A percentile compares a stretch with the other conserved stretches of the same genome.
These are phyloP conservation scores for Embiotoca jacksoni DNA, from an alignment of 2,113 vertebrate genomes.

Conservation along the genomic window DNA sequence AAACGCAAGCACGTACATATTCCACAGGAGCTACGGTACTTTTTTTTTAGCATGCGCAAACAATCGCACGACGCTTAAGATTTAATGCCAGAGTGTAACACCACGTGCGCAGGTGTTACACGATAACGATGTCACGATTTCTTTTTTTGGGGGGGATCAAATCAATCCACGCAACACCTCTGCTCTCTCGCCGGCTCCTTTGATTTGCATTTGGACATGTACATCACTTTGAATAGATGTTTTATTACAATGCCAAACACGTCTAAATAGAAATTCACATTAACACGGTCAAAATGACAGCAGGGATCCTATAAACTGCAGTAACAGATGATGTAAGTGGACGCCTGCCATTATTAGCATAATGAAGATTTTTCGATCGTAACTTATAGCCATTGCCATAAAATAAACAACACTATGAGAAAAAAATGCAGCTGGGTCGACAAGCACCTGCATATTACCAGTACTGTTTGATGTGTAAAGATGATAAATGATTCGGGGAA, in stretches of 20 bases:
- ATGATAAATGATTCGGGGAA: constrained; percentile 50
- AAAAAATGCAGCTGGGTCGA: constrained; percentile 24
- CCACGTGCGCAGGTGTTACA: not conserved
- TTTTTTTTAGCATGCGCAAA: not conserved
- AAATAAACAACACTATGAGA: constrained; percentile 18
- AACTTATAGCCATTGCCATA: constrained; percentile 9
- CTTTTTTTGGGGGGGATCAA: not conserved
- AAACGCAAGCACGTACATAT: constrained; percentile 7
- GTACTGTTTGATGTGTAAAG: constrained; percentile 38
- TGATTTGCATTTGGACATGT: not conserved
- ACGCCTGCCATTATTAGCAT: constrained; percentile 28
- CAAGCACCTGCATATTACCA: constrained; percentile 9
- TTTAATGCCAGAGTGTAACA: not conserved
- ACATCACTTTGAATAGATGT: constrained; percentile 5
- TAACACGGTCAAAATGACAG: constrained; percentile 16
- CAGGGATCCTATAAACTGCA: not conserved
- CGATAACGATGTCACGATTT: not conserved
- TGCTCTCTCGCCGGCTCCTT: not conserved
- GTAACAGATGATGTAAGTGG: constrained; percentile 17
- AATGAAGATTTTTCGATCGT: constrained; percentile 5
- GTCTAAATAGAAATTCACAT: constrained; percentile 25
- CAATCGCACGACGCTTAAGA: not conserved
- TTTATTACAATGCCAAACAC: constrained; percentile 11
- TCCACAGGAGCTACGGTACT: not conserved
- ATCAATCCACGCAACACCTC: not conserved